Conservation (phyloP, 1,140 invertebrate species). For the Megalonaias nervosa region DNA sequence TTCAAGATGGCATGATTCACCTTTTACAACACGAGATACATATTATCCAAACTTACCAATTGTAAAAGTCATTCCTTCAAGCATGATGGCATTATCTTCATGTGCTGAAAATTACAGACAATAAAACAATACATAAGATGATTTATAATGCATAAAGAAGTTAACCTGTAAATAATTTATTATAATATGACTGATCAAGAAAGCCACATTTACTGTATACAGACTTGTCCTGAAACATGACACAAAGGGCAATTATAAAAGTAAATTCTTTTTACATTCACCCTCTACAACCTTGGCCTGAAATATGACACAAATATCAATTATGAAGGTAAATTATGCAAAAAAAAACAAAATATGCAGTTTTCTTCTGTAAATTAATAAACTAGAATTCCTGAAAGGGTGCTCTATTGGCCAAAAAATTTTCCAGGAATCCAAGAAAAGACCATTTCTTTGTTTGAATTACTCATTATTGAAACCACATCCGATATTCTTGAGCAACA, state of each 20-base stretch:
- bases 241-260: background rate
- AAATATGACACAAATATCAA: background rate
- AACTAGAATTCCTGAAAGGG: too few relatives aligned
- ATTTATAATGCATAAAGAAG: background rate
- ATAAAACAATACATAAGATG: slow-evolving; percentile 10
- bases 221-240: background rate
- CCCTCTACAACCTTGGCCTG: too few relatives aligned
- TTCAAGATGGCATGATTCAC: too few relatives aligned
- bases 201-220: background rate
- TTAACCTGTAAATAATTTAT: background rate
- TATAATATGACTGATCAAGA: background rate
- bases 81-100: slow-evolving; percentile 82
- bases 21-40: too few relatives aligned
- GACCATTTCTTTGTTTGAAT: too few relatives aligned
- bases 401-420: too few relatives aligned
- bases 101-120: slow-evolving; percentile 76
- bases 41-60: slow-evolving; percentile 73
- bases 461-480: too few relatives aligned
- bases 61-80: slow-evolving; percentile 92
- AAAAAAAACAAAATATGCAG: background rate
- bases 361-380: too few relatives aligned
- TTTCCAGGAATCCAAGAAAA: too few relatives aligned
- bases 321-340: background rate
- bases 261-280: background rate
- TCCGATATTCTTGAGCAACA: too few relatives aligned